Percentiles rank a stretch among this genome's conserved stretches.
These are phyloP conservation scores for Rhinogobius similis DNA, from an alignment of 2,113 vertebrate genomes.

Conservation along the genomic window DNA sequence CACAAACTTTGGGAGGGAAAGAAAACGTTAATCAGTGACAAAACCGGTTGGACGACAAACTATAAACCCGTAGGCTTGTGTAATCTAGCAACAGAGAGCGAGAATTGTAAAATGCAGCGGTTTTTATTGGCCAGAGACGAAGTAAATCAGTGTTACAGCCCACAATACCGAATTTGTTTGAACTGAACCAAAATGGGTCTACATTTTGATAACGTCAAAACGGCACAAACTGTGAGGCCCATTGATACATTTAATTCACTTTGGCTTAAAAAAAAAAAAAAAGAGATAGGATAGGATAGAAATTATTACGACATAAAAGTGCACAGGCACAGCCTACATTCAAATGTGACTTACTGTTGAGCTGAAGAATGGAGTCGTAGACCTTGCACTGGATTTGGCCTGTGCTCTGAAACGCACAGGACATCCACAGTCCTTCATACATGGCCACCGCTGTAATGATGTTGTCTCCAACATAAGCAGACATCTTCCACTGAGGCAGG, in stretches of 20 bases:
- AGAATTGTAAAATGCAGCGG: neutral
- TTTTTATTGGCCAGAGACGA: neutral
- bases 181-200: neutral
- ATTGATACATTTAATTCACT: too few species aligned
- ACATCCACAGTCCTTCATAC: constrained; percentile 90
- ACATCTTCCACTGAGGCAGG: constrained; percentile 89
- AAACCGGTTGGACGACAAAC: constrained; percentile 39
- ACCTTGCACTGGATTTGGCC: constrained; percentile 86
- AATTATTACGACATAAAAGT: neutral
- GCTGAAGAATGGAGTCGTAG: constrained; percentile 86
- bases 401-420: constrained; percentile 84
- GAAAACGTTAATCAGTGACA: constrained; percentile 46
- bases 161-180: neutral
- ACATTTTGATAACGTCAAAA: too few species aligned
- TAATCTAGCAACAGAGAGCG: neutral
- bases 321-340: too few species aligned
- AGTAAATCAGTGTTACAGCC: neutral
- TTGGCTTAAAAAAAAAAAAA: neutral
- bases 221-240: too few species aligned
- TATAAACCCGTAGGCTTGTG: neutral
- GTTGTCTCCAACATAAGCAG: constrained; percentile 84
- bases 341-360: constrained; percentile 72
- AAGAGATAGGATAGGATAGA: too few species aligned
- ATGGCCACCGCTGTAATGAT: constrained; percentile 87
- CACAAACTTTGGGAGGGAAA: neutral